Base-by-base conservation (phyloP, 2,113 vertebrate species). In the Onychostoma macrolepis region DNA sequence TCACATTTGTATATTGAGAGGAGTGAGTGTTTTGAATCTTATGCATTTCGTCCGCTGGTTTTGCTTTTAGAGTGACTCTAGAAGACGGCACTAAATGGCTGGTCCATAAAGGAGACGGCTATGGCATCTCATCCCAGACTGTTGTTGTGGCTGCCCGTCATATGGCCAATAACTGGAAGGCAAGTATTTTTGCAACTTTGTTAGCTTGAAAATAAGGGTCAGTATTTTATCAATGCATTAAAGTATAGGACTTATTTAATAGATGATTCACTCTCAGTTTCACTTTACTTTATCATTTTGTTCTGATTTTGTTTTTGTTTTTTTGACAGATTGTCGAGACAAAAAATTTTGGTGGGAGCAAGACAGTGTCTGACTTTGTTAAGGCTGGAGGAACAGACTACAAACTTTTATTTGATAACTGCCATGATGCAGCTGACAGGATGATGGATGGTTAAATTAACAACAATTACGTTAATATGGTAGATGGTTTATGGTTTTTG, bases 41-140 rank as follows among this genome's bases (percentile, higher is more conserved):
- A 28, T 13, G 17, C 19, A 33, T 21, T 43, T 11, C 6, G 30
- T 48, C 26, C 11, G 4, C 13, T 82, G 50, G 67, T 83, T 6
- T 26, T 86, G 50, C 7, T 85, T 88, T 76, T 80, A 93, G 94
- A 69, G 92, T 93, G 80, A 94, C 93, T 2, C 87, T 94, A 58
- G 80, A 0, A 0, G 92, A 95, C 1, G 88, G 84, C 10, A 26
- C 86, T 3, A 9, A 36, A 83, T 95, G 89, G 90, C 88, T 95
- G 21, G n/a, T 95, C 63, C 94, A 95, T 53, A 94, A 95, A 89
- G 93, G 93, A 67, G 2, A 21, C 0, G 2, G 36, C 2, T 93
- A 28, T 21, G 94, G 94, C 3, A 8, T 26, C 0, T 76, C 53
- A 19, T 91, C 89, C 10, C 53, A 93, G 45, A 94, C 94, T 0